phyloP scores from a whole-genome alignment of 2,888 invertebrate genomes.

The Dorcus parallelipipedus region DNA sequence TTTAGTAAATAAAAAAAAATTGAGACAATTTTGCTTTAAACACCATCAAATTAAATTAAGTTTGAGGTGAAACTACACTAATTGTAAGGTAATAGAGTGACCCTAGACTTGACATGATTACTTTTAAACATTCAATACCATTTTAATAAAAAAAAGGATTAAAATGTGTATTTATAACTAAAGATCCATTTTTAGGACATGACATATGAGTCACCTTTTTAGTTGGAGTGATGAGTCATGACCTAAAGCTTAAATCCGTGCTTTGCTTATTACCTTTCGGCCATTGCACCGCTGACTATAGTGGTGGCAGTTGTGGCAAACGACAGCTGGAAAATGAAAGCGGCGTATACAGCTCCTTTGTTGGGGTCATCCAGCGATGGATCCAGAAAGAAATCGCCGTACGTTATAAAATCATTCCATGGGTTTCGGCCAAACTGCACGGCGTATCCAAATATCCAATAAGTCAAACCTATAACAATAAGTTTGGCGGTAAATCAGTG shows the following conservation, averaged over 20 bases:
- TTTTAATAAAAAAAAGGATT: neutral
- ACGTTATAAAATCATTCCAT: slow-evolving; percentile 76
- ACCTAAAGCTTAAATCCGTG: too few species aligned
- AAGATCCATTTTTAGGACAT: neutral
- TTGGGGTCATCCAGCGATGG: slow-evolving; percentile 67
- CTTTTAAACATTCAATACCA: too few species aligned
- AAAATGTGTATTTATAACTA: neutral
- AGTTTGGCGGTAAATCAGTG: neutral
- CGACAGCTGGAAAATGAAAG: slow-evolving; percentile 86
- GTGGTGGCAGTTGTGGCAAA: slow-evolving; percentile 90
- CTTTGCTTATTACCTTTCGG: slow-evolving; percentile 65
- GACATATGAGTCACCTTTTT: neutral
- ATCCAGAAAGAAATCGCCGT: slow-evolving; percentile 81
- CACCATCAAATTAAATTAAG: too few species aligned
- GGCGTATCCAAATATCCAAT: slow-evolving; percentile 94
- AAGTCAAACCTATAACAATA: slow-evolving; percentile 67
- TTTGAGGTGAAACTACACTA: too few species aligned
- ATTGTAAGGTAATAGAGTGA: too few species aligned
- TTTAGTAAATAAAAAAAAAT: too few species aligned
- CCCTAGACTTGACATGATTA: too few species aligned
- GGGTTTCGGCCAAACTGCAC: slow-evolving; percentile 79
- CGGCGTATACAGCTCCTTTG: slow-evolving; percentile 84
- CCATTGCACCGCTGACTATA: slow-evolving; percentile 92
- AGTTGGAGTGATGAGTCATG: too few species aligned
- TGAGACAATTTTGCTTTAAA: too few species aligned